Base-by-base conservation (phyloP, 92 coral and sea anemone genomes). In the Galaxea fascicularis region DNA sequence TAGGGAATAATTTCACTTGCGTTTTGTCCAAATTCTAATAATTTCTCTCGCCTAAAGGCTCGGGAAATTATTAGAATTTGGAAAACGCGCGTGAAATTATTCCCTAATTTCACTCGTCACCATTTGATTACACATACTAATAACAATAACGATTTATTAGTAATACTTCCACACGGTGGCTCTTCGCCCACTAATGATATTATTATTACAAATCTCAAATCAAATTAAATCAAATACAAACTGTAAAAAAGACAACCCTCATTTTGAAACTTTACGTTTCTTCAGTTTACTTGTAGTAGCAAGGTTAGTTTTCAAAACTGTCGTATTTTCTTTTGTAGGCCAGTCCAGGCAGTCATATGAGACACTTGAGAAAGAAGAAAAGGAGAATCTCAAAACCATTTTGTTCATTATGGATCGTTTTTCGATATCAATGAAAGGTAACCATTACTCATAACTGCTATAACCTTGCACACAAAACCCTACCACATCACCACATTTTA, bases 321-420 rank as follows among this genome's bases (percentile, higher is more conserved):
- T 58, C 18, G 64, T 58, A 58, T 58, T 58, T 58, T 58, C 64
- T 18, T 58, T 58, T 58, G 1, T 58, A 58, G 68, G 68, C 68
- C 68, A 63, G 35, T 63, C 68, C 68, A 63, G 25, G 35, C 30
- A 25, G 28, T 63, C 35, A 25, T 63, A 63, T 63, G 68, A 25
- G 9, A 25, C 4, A 14, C 68, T 63, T 4, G 68, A 24, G 12
- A 27, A 21, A 63, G 68, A 63, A 39, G 39, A 63, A 63, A 63
- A 63, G 68, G 68, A 74, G 1, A 49, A 27, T 20, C 10, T 74
- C 14, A 41, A 30, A 20, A 39, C 57, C 30, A 47, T 46, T 18
- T 47, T 74, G 56, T 74, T 74, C 59, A 74, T 21, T 18, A 41
- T 74, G 63, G 79, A 74, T 49, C 26, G 62, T 26, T 74, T 41